Conservation (phyloP, 2,113 vertebrate species). For the Cochlearius cochlearius region DNA sequence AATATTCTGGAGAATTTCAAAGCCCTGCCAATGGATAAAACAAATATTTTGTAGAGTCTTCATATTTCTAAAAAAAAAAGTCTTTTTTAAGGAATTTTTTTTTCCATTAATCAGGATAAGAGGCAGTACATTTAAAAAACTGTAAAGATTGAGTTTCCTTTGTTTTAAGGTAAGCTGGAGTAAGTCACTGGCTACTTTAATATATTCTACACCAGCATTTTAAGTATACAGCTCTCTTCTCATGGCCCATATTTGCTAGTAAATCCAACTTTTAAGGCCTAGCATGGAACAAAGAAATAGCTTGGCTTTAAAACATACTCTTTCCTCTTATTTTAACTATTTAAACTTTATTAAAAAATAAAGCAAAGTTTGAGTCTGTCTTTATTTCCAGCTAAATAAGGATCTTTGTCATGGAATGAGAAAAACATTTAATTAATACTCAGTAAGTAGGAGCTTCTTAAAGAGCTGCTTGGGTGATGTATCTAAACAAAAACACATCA, state of each 20-base stretch:
- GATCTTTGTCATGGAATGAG: neutral
- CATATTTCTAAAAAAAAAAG: neutral
- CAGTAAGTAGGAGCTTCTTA: neutral
- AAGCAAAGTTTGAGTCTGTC: constrained; percentile 55
- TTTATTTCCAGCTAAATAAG: constrained; percentile 52
- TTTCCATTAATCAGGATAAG: neutral
- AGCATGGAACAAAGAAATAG: constrained; percentile 52
- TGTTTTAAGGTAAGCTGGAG: constrained; percentile 22
- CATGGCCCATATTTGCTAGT: neutral
- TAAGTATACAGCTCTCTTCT: neutral
- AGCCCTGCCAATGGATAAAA: neutral
- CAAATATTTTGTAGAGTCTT: constrained; percentile 37
- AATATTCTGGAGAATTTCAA: constrained; percentile 34
- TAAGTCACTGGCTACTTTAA: constrained; percentile 4
- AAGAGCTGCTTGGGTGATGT: neutral
- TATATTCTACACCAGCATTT: constrained; percentile 37
- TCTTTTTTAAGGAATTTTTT: neutral
- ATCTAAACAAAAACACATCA: neutral
- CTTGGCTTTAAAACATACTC: constrained; percentile 57
- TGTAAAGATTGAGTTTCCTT: neutral
- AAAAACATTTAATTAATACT: neutral
- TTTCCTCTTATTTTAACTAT: constrained; percentile 66
- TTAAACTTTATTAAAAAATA: constrained; percentile 71
- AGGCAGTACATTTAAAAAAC: neutral
- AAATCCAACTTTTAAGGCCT: constrained; percentile 19